Conservation (phyloP, 2,113 vertebrate species). For the Zosterops hypoxanthus region DNA sequence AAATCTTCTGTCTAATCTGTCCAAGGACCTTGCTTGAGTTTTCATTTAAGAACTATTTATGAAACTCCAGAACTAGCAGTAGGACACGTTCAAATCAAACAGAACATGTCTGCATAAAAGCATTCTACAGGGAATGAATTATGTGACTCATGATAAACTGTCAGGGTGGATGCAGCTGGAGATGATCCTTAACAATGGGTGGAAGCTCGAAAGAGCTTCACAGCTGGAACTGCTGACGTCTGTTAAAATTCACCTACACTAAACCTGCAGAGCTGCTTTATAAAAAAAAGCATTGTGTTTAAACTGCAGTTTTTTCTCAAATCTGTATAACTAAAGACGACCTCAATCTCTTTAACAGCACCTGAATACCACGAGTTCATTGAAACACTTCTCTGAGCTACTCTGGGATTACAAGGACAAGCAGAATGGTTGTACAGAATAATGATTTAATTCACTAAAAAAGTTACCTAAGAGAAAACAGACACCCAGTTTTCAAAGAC, state of each 20-base stretch:
- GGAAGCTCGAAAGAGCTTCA: background rate
- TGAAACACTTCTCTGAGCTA: background rate
- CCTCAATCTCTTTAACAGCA: background rate
- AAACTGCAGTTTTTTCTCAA: background rate
- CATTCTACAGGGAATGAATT: background rate
- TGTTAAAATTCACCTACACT: background rate
- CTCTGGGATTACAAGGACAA: background rate
- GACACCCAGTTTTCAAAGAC: background rate
- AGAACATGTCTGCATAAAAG: background rate
- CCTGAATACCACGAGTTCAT: background rate
- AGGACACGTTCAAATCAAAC: background rate
- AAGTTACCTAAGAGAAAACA: background rate
- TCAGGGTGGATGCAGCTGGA: constrained; percentile 2
- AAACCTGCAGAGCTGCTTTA: constrained; percentile 5
- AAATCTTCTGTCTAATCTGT: background rate
- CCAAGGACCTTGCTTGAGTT: background rate
- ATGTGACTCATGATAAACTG: background rate
- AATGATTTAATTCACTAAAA: background rate
- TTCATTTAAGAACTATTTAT: background rate
- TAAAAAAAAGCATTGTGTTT: background rate
- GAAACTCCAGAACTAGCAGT: background rate
- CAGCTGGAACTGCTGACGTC: background rate
- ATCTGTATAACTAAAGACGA: background rate
- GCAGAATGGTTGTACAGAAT: background rate
- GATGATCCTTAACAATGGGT: background rate